Percentiles rank a stretch among this genome's conserved stretches.
phyloP scores from a whole-genome alignment of 2,888 invertebrate species.

The Calliphora vomitoria region DNA sequence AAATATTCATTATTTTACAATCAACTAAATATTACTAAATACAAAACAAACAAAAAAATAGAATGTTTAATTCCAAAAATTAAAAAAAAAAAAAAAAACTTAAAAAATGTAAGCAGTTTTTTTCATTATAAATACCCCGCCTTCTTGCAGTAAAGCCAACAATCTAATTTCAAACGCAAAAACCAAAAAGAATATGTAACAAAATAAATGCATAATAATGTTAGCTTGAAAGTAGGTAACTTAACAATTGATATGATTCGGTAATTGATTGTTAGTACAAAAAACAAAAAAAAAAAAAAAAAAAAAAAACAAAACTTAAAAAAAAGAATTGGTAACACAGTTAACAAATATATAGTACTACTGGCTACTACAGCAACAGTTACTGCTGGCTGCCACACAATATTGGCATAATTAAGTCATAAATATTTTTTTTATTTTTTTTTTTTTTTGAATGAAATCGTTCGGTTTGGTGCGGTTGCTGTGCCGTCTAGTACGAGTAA shows the following conservation, averaged over 20 bases:
- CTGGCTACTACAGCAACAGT: constrained; percentile 48
- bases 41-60: constrained; percentile 8
- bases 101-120: constrained; percentile 1
- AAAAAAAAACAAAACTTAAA: background rate
- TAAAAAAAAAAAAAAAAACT: constrained; percentile 12
- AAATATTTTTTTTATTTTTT: constrained; percentile 49
- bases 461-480: constrained; percentile 29
- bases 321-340: constrained; percentile 54
- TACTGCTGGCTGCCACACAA: constrained; percentile 54
- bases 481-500: constrained; percentile 51
- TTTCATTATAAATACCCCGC: constrained; percentile 21
- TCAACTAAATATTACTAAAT: background rate
- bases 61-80: constrained; percentile 45
- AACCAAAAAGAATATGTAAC: constrained; percentile 52
- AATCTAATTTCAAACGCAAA: constrained; percentile 60
- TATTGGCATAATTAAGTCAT: constrained; percentile 71
- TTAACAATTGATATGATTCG: constrained; percentile 68
- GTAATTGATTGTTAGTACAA: constrained; percentile 61
- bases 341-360: constrained; percentile 13
- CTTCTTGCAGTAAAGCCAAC: constrained; percentile 29
- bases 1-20: constrained; percentile 4
- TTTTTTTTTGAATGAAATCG: constrained; percentile 53
- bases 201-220: constrained; percentile 58
- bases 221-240: constrained; percentile 68
- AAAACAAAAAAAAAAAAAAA: constrained; percentile 6